phyloP scores from a whole-genome alignment of 37 sponge, comb jelly and placozoan species.

The Aphrocallistes beatrix region DNA sequence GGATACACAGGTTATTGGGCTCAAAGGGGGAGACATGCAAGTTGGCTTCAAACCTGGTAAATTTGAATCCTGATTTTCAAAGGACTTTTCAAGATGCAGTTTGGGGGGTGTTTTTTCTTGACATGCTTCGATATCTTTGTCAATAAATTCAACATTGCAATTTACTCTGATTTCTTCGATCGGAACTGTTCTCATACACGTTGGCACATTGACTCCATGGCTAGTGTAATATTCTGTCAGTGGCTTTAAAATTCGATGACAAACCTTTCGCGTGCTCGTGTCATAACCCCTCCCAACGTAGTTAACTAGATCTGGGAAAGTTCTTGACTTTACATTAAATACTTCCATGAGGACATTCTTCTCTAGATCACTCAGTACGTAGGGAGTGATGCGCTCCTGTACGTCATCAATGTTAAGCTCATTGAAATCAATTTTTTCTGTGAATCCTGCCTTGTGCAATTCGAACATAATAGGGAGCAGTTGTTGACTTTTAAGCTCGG shows the following conservation, averaged over 20 bases:
- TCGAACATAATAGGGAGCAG: background rate
- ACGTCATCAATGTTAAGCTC: background rate
- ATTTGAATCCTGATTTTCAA: background rate
- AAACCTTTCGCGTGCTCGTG: background rate
- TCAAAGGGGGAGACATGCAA: background rate
- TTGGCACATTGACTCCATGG: background rate
- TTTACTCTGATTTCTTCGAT: background rate
- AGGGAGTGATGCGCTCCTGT: background rate
- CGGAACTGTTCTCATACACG: background rate
- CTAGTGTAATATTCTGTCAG: background rate
- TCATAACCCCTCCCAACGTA: background rate
- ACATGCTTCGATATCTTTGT: background rate
- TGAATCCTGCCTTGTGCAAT: conserved; percentile 2
- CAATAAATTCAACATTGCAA: background rate
- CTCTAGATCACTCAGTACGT: background rate
- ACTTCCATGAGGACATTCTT: background rate
- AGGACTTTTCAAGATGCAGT: background rate
- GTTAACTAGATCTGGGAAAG: background rate
- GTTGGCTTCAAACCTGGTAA: background rate
- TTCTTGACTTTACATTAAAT: background rate
- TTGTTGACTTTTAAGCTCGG: background rate
- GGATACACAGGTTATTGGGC: background rate
- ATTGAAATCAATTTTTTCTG: background rate
- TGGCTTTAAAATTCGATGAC: background rate
- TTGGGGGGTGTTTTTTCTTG: background rate